A percentile compares a stretch with the other conserved stretches of the same genome.
Conservation (phyloP, 2,113 vertebrate species). For the Eretmochelys imbricata region DNA sequence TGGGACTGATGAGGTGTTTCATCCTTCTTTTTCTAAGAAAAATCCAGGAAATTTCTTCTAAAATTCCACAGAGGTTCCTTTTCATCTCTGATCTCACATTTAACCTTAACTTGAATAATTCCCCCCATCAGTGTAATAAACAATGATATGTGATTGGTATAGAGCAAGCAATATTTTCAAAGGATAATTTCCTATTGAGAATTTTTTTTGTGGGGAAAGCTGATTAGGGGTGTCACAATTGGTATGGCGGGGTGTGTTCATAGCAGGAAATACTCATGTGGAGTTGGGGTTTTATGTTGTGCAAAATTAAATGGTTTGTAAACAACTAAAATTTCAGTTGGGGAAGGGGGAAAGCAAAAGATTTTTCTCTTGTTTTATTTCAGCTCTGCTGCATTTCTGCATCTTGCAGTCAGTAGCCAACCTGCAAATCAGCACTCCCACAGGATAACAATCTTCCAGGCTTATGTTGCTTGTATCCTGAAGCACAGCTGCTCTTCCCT, state of each 20-base stretch:
- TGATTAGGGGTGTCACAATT: background rate
- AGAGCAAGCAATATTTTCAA: background rate
- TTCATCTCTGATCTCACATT: background rate
- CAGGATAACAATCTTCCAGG: constrained; percentile 39
- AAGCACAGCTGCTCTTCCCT: constrained; percentile 8
- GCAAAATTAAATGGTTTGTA: background rate
- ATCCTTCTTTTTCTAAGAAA: background rate
- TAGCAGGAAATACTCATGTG: background rate
- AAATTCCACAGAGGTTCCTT: background rate
- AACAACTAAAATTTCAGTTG: background rate
- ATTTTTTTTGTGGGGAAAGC: background rate
- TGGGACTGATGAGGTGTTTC: background rate
- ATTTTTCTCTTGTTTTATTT: background rate
- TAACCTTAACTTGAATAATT: background rate
- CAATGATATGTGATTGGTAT: background rate
- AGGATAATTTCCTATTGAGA: background rate
- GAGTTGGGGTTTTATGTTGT: background rate
- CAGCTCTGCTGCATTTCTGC: constrained; percentile 14
- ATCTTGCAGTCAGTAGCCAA: constrained; percentile 29
- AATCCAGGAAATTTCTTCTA: background rate
- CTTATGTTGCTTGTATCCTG: background rate
- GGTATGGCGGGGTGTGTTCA: background rate
- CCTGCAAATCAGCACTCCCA: background rate
- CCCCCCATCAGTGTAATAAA: background rate
- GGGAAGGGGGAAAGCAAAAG: background rate